Evolutionary conservation across 2,888 invertebrate genomes (phyloP).

Genomic region (Drosophila prostipennis): DNA sequence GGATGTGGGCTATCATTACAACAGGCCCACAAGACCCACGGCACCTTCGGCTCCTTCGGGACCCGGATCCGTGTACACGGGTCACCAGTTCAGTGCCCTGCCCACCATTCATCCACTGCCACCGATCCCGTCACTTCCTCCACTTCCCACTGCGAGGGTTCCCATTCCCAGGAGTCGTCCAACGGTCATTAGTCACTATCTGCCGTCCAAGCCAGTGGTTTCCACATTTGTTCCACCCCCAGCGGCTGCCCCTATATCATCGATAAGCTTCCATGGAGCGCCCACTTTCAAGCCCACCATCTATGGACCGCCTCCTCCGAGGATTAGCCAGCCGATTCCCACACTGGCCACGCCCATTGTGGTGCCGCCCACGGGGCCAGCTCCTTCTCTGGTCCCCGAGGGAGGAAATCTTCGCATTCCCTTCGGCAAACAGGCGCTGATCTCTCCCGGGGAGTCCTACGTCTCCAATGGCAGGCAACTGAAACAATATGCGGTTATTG

Average conservation of each 20-base stretch:
- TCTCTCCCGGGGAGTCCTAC: slow-evolving; percentile 72
- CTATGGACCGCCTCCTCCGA: slow-evolving; percentile 31
- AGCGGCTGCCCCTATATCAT: slow-evolving; percentile 42
- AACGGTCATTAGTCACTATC: slow-evolving; percentile 49
- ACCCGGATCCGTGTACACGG: slow-evolving; percentile 38
- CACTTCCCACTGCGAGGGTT: slow-evolving; percentile 72
- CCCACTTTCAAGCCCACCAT: slow-evolving; percentile 27
- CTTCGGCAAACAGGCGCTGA: slow-evolving; percentile 72
- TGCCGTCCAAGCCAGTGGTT: slow-evolving; percentile 39
- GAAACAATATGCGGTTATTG: slow-evolving; percentile 84
- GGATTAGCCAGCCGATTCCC: background rate
- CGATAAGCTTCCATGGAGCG: slow-evolving; percentile 56
- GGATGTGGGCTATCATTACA: slow-evolving; percentile 75
- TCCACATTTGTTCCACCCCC: slow-evolving; percentile 47
- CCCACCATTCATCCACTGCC: slow-evolving; percentile 78
- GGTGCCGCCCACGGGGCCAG: slow-evolving; percentile 58
- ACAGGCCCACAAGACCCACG: slow-evolving; percentile 60
- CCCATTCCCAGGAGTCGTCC: slow-evolving; percentile 50
- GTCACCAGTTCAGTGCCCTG: slow-evolving; percentile 72
- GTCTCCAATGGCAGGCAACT: slow-evolving; percentile 81
- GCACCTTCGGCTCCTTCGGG: slow-evolving; percentile 47
- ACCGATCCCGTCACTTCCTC: slow-evolving; percentile 77
- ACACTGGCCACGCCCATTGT: slow-evolving; percentile 33
- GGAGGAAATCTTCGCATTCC: slow-evolving; percentile 71
- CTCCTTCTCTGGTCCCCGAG: slow-evolving; percentile 40